Base-by-base conservation (phyloP, 2,797 vertebrate species). In the Notolabrus celidotus region DNA sequence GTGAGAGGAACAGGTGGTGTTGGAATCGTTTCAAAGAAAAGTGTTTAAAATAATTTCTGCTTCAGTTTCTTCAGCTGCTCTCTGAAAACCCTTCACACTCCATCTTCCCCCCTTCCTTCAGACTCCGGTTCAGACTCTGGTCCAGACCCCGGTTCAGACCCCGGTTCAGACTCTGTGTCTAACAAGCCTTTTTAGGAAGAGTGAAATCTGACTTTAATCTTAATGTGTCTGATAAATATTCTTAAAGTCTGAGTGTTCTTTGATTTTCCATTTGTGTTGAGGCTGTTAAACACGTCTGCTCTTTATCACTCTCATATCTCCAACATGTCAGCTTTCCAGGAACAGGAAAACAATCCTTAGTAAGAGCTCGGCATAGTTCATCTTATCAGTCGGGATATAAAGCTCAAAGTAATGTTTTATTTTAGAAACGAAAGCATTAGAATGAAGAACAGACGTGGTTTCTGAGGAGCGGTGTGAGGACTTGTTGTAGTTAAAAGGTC, bases 131-230 rank as follows among this genome's bases (percentile, higher is more conserved):
- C 3, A 27, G 25, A 27, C 25, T 27, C 25, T 27, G 25, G 25
- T 3, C 5, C 25, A 27, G 25, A 3, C 27, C 25, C 25, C 5
- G 25, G 5, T 27, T 27, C 25, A 5, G 27, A 5, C 25, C 31
- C 16, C 25, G 38, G 9, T 62, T 58, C 77, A 45, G 71, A 46
- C 55, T 38, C 49, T 31, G 5, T 29, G 29, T 31, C 29, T 16
- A 66, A 58, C 73, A 45, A 66, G 27, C 79, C 74, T 68, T 84
- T 71, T 82, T 78, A 78, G 82, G 79, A n/a, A 43, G 78, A 55
- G 46, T 0, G 7, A 61, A 57, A 29, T 7, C 42, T 1, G 38
- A 55, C 46, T 58, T 57, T 51, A 60, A 63, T 20, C 50, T 60
- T 61, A n/a, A 31, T 34, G 65, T 66, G 45, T 61, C 52, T 51